Base-by-base conservation (phyloP, 2,113 vertebrate genomes). In the Agelaius phoeniceus region DNA sequence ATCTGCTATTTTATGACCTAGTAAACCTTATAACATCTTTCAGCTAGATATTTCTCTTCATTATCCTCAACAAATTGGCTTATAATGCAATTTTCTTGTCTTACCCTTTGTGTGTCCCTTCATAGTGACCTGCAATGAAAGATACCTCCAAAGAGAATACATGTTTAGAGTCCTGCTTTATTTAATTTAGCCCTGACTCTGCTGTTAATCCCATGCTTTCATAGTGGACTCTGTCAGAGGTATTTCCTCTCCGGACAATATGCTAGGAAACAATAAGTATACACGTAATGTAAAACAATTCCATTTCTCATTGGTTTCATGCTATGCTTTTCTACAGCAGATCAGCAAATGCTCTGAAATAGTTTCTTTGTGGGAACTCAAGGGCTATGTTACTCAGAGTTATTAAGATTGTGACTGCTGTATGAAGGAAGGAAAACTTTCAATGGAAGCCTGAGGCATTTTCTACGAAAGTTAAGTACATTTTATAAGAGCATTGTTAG, bases 381-480 rank as follows among this genome's bases (percentile, higher is more conserved):
- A 61, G 43, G 23, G 15, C 28, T 85, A 3, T 26, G 35, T 68
- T 55, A 13, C 39, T 74, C 69, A 18, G 63, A 74, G 54, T 69
- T 89, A 51, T 41, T 76, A 66, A 69, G 52, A 33, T 55, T 87
- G 46, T 62, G 74, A 39, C 66, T 74, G 76, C 61, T 75, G 27
- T 82, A 67, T 78, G 75, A 51, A 52, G 88, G 88, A 96, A 91
- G 75, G 97, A 96, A 96, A 78, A 91, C 63, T 59, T 75, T 92
- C 79, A 89, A 73, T 92, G 57, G 92, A 65, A 43, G 37, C 59
- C 27, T 44, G 37, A 67, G 66, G 68, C 30, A 26, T 96, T 97
- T 97, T 97, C 84, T 95, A 78, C 73, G 76, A 18, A 84, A 62
- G 58, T 55, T 9, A 58, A 76, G 26, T 46, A 37, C 28, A 44